A percentile compares a stretch with the other conserved stretches of the same genome.
phyloP scores from a whole-genome alignment of 2,888 invertebrate genomes.

The Pemphredon lugubris region DNA sequence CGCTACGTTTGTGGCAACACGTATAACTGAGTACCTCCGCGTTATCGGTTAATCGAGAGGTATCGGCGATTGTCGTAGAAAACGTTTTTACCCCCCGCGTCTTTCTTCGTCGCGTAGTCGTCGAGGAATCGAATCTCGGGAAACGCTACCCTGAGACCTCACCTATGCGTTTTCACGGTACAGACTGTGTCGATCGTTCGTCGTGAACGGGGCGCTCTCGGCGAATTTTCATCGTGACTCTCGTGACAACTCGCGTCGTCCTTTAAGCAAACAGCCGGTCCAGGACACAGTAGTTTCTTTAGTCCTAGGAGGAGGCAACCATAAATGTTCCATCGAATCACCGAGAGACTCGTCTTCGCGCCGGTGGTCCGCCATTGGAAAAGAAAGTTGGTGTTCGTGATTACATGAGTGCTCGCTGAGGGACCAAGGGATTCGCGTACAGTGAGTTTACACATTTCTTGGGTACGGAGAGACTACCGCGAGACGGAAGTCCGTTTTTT shows the following conservation, averaged over 20 bases:
- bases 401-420: slow-evolving; percentile 72
- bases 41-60: too few relatives aligned
- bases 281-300: too few relatives aligned
- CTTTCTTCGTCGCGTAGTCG: too few relatives aligned
- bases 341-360: slow-evolving; percentile 73
- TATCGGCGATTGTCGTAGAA: too few relatives aligned
- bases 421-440: slow-evolving; percentile 60
- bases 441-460: slow-evolving; percentile 57
- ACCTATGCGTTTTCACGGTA: background rate
- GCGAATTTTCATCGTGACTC: too few relatives aligned
- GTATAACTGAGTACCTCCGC: background rate
- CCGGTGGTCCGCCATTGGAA: slow-evolving; percentile 76
- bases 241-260: too few relatives aligned
- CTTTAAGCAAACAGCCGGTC: too few relatives aligned
- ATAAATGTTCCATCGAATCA: slow-evolving; percentile 79
- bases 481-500: too few relatives aligned
- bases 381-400: slow-evolving; percentile 79
- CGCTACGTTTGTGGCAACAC: slow-evolving; percentile 5
- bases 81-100: too few relatives aligned
- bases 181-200: background rate
- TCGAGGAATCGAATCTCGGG: background rate
- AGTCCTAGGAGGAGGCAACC: slow-evolving; percentile 43
- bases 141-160: too few relatives aligned
- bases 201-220: background rate
- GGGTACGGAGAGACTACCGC: too few relatives aligned